These are phyloP conservation scores for Brachionus rotundiformis DNA, from an alignment of 1,140 invertebrate genomes.

Conservation along the genomic window DNA sequence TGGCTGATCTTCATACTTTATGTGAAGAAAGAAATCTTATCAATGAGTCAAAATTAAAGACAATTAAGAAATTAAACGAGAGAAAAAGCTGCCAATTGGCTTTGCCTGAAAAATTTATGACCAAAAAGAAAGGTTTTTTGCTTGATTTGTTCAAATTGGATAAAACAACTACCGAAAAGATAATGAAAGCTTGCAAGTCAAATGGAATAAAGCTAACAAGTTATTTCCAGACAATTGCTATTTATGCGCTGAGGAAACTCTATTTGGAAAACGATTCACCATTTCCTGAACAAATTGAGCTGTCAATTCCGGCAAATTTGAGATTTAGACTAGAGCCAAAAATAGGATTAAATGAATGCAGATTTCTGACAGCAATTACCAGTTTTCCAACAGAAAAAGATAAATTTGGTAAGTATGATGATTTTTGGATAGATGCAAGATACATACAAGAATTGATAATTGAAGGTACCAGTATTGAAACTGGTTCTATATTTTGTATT, in stretches of 20 bases:
- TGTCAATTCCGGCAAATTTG: background rate
- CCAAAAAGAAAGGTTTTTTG: background rate
- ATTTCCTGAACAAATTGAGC: background rate
- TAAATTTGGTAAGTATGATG: constrained; percentile 33
- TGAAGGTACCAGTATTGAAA: background rate
- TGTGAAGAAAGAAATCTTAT: background rate
- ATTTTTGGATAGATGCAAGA: constrained; percentile 31
- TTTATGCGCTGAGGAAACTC: constrained; percentile 17
- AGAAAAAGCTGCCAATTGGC: background rate
- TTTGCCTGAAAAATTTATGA: constrained; percentile 24
- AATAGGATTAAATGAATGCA: background rate
- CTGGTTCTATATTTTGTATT: background rate
- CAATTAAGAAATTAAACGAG: background rate
- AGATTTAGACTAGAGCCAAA: background rate
- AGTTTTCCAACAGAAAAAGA: background rate
- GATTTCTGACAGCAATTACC: background rate
- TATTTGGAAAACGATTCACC: background rate
- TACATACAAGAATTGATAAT: background rate
- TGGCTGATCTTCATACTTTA: background rate
- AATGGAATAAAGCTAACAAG: background rate
- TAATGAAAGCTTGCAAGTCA: background rate
- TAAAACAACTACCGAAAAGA: background rate
- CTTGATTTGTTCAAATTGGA: constrained; percentile 12
- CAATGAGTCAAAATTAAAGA: background rate
- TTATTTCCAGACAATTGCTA: background rate